Base-by-base conservation (phyloP, 2,888 invertebrate genomes). In the Chrysolina haemoptera region DNA sequence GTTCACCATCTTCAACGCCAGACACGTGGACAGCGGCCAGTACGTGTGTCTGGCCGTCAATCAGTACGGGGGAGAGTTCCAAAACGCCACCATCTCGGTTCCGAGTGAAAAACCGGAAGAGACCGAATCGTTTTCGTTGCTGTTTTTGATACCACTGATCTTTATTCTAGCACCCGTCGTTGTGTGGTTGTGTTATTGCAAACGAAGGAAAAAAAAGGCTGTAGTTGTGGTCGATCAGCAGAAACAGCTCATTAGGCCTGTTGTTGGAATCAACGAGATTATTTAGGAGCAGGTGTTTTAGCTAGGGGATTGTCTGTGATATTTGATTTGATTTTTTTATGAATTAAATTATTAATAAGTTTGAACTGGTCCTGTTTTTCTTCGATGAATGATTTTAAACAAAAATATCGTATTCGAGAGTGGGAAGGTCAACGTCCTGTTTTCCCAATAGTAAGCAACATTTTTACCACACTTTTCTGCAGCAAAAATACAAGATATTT, bases 31-130 rank as follows among this genome's bases (percentile, higher is more conserved):
- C 76, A 85, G 84, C 71, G 87, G 87, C 1, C 80, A 84, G 10
- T 87, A 87, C 67, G 84, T 85, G 0, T 87, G 87, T 79, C 78
- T 86, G 50, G 87, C 86, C 12, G 80, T 87, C 43, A 86, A 85
- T 5, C 82, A 81, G 68, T 82, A 82, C 69, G 86, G 87, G 10
- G 83, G 82, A 68, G 85, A 85, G 73, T 80, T 83, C 62, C 83
- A 83, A 78, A 84, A 84, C 63, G 82, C 85, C 20, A 80, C 82
- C 4, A 83, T 86, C 40, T 82, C 79, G 62, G 83, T 85, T 12
- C 81, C 83, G 8, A 74, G 73, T 65, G 64, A 70, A 14, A 67
- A 79, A 59, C 74, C 79, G n/a, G 72, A 80, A n/a, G 65, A 78
- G 8, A 76, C 74, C 9, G 79, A 79, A 65, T 83, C 81, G 10